Evolutionary conservation across 2,888 invertebrate genomes (phyloP).

Genomic region (Rhagophthalmus giganteus): DNA sequence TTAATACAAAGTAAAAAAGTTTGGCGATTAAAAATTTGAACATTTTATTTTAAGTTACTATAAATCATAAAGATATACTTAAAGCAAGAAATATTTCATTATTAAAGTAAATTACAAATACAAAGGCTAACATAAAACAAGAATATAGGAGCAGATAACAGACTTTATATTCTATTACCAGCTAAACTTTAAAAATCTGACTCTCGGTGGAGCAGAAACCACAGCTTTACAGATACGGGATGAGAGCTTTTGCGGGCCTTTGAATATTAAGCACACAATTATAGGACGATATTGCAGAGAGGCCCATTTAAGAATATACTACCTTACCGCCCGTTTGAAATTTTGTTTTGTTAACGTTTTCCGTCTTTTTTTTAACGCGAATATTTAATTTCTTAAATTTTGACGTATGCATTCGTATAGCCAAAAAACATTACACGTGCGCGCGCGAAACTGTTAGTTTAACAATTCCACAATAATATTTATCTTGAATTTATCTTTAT

Average conservation of each 20-base stretch:
- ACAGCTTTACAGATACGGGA: constrained; percentile 31
- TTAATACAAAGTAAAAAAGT: background rate
- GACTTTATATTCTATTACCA: constrained; percentile 30
- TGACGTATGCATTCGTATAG: constrained; percentile 11
- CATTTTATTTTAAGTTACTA: background rate
- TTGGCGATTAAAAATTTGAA: background rate
- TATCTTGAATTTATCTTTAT: too few species aligned
- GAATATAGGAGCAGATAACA: constrained; percentile 22
- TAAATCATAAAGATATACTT: constrained; percentile 14
- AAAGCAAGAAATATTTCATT: constrained; percentile 17
- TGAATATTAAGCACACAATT: constrained; percentile 40
- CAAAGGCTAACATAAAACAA: constrained; percentile 15
- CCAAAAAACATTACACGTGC: background rate
- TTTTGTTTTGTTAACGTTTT: constrained; percentile 9
- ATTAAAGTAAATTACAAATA: constrained; percentile 19
- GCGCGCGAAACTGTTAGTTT: background rate
- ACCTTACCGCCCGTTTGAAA: constrained; percentile 10
- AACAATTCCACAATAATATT: background rate
- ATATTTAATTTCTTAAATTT: background rate
- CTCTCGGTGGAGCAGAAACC: constrained; percentile 26
- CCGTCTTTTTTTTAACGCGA: constrained; percentile 7
- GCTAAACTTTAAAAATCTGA: constrained; percentile 28
- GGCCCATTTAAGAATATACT: constrained; percentile 23
- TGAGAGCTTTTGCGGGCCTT: constrained; percentile 35
- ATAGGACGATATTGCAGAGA: constrained; percentile 31